Conservation (phyloP, 64 coral and sea anemone species). For the Montipora sp. region DNA sequence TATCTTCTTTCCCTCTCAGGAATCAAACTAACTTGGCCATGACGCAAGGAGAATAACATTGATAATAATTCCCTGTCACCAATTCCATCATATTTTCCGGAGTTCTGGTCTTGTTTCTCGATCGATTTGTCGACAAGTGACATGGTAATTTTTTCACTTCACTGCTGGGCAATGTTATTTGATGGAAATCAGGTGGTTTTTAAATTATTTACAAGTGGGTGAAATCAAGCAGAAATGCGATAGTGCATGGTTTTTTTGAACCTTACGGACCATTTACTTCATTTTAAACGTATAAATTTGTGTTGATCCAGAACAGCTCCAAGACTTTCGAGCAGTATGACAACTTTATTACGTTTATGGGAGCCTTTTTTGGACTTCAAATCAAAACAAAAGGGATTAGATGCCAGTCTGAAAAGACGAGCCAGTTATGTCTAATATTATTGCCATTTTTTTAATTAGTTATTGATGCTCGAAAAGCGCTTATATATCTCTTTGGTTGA, state of each 20-base stretch:
- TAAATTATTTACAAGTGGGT: constrained; percentile 39
- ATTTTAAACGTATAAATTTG: no score
- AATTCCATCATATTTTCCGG: not conserved
- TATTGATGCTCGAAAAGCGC: no score
- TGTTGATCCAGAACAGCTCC: no score
- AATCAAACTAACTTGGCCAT: not conserved
- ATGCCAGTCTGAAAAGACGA: no score
- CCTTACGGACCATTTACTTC: not conserved
- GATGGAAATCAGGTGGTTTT: not conserved
- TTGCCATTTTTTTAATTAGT: no score
- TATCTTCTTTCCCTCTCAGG: not conserved
- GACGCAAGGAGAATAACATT: not conserved
- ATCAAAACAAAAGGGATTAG: no score
- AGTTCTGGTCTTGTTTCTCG: not conserved
- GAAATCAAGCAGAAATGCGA: constrained; percentile 54
- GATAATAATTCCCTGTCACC: not conserved
- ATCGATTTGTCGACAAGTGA: not conserved
- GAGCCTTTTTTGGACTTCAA: no score
- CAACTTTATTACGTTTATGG: no score
- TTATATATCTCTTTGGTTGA: no score
- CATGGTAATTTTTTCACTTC: constrained; percentile 22
- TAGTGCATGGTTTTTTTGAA: not conserved
- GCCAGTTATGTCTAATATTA: no score
- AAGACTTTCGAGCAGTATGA: no score
- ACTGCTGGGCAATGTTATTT: constrained; percentile 47